Conservation (phyloP, 2,888 invertebrate genomes). For the Drosophila lutescens region DNA sequence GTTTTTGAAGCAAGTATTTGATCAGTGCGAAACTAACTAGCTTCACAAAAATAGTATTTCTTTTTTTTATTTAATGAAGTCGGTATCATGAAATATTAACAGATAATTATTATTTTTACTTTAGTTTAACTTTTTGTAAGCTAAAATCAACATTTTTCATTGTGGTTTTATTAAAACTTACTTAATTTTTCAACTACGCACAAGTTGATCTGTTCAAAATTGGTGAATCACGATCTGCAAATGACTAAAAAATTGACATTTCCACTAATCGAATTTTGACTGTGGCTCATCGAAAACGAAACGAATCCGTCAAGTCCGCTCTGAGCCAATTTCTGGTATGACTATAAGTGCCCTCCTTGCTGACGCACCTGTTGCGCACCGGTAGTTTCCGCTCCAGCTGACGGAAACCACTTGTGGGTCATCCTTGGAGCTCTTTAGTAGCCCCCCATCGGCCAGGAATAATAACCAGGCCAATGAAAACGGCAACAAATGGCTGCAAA, state of each 20-base stretch:
- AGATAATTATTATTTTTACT: too few species aligned
- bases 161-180: neutral
- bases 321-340: neutral
- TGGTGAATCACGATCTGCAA: neutral
- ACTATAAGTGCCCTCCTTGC: neutral
- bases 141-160: too few species aligned
- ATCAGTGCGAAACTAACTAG: too few species aligned
- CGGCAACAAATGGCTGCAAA: slow-evolving; percentile 40
- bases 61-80: too few species aligned
- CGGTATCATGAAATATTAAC: too few species aligned
- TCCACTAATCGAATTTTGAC: neutral
- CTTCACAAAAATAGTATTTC: too few species aligned
- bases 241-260: neutral
- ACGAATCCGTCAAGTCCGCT: neutral
- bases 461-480: slow-evolving; percentile 31
- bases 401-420: slow-evolving; percentile 58
- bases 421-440: slow-evolving; percentile 50
- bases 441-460: slow-evolving; percentile 1
- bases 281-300: neutral
- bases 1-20: too few species aligned
- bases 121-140: too few species aligned
- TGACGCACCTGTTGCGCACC: slow-evolving; percentile 39
- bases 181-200: too few species aligned
- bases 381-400: slow-evolving; percentile 66
- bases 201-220: too few species aligned